Evolutionary conservation across 2,888 invertebrate genomes (phyloP).

Genomic region (Luperina testacea): DNA sequence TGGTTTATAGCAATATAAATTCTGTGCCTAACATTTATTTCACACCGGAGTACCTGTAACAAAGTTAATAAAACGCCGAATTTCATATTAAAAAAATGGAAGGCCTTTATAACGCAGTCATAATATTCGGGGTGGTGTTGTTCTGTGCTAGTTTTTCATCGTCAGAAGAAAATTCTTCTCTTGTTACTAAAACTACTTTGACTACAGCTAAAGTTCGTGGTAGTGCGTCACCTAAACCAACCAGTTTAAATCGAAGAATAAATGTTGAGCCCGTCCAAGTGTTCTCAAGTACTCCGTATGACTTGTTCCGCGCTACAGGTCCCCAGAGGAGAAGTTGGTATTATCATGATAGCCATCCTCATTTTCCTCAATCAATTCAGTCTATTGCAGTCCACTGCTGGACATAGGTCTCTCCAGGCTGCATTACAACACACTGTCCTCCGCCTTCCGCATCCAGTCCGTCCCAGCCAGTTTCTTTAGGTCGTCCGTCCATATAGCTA

Average conservation of each 20-base stretch:
- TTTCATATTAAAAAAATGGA: conserved; percentile 55
- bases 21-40: conserved; percentile 69
- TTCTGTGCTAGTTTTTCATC: conserved; percentile 23
- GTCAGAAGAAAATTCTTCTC: not conserved
- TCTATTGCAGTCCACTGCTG: too few relatives aligned
- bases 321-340: conserved; percentile 65
- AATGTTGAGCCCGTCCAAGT: conserved; percentile 53
- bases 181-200: conserved; percentile 39
- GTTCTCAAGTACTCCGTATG: conserved; percentile 50
- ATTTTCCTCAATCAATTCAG: not conserved
- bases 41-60: conserved; percentile 57
- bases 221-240: conserved; percentile 69
- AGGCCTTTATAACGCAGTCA: conserved; percentile 19
- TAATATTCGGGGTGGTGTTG: conserved; percentile 37
- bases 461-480: too few relatives aligned
- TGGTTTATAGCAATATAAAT: conserved; percentile 76
- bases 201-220: conserved; percentile 66
- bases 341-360: not conserved
- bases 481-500: too few relatives aligned
- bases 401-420: too few relatives aligned
- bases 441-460: too few relatives aligned
- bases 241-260: conserved; percentile 64
- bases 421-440: too few relatives aligned
- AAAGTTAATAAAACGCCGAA: conserved; percentile 62
- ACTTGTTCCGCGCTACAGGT: conserved; percentile 58